A percentile compares a stretch with the other conserved stretches of the same genome.
These are phyloP conservation scores for Netelia inedita DNA, from an alignment of 2,888 invertebrate species.

Conservation along the genomic window DNA sequence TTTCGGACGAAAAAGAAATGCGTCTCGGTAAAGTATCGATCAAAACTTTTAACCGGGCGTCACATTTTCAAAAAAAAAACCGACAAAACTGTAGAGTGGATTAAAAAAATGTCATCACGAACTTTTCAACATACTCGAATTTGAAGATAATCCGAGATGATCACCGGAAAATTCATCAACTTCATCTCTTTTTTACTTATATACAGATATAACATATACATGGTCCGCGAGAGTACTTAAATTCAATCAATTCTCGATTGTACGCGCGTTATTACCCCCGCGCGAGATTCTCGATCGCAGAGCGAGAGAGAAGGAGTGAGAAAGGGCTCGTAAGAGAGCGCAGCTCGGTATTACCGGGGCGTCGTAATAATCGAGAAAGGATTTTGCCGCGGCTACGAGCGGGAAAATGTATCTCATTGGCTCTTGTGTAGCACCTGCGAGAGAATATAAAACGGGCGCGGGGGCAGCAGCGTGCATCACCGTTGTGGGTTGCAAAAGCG, in stretches of 20 bases:
- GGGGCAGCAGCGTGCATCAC: conserved; percentile 19
- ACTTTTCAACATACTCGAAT: too few relatives aligned
- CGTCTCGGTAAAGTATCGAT: too few relatives aligned
- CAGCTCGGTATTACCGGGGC: conserved; percentile 53
- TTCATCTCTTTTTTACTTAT: not conserved
- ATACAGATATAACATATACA: not conserved
- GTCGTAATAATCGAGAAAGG: conserved; percentile 62
- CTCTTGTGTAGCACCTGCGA: conserved; percentile 54
- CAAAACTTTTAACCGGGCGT: too few relatives aligned
- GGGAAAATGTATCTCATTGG: conserved; percentile 57
- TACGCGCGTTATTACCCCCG: conserved; percentile 41
- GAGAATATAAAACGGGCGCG: conserved; percentile 43
- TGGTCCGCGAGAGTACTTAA: conserved; percentile 61
- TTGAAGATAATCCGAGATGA: too few relatives aligned
- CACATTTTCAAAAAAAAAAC: too few relatives aligned
- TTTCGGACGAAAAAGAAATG: too few relatives aligned
- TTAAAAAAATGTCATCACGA: too few relatives aligned
- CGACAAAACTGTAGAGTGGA: too few relatives aligned
- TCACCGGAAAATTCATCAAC: too few relatives aligned
- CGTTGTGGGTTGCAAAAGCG: conserved; percentile 50
- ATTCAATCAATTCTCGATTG: conserved; percentile 71
- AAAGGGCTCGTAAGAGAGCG: conserved; percentile 19
- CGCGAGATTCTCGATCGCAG: conserved; percentile 12
- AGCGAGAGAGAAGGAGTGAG: conserved; percentile 2
- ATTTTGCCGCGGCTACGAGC: conserved; percentile 3